Conservation (phyloP, 2,113 vertebrate genomes). For the Potamarius usumacintae region DNA sequence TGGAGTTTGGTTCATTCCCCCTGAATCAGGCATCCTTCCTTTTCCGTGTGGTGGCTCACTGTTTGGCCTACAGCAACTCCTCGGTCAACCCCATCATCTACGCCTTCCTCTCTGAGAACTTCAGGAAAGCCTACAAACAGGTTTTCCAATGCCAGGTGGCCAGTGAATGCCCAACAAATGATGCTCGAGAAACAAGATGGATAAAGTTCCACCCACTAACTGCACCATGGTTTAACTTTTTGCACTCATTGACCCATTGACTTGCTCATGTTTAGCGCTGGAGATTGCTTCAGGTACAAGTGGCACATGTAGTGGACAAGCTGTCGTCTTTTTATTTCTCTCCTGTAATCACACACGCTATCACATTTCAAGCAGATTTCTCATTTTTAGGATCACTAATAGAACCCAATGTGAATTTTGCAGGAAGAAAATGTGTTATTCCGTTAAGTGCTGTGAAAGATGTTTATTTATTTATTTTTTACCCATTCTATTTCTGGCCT, state of each 20-base stretch:
- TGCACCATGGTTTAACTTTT: conserved; percentile 86
- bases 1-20: conserved; percentile 90
- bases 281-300: not conserved
- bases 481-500: not conserved
- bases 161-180: conserved; percentile 69
- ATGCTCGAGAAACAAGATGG: conserved; percentile 79
- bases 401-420: not conserved
- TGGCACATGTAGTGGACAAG: not conserved
- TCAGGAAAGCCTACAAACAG: conserved; percentile 94
- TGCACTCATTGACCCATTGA: not conserved
- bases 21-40: conserved; percentile 92
- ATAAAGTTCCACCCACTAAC: conserved; percentile 87
- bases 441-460: not conserved
- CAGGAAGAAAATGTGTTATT: not conserved
- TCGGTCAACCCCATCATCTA: conserved; percentile 98
- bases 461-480: not conserved
- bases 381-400: not conserved
- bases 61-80: conserved; percentile 97
- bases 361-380: not conserved
- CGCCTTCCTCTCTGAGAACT: conserved; percentile 95
- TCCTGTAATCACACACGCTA: not conserved
- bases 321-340: not conserved
- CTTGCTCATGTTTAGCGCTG: not conserved
- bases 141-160: conserved; percentile 85
- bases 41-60: conserved; percentile 87